These are phyloP conservation scores for Sphaerodactylus townsendi DNA, from an alignment of 2,113 vertebrate species.

Conservation along the genomic window DNA sequence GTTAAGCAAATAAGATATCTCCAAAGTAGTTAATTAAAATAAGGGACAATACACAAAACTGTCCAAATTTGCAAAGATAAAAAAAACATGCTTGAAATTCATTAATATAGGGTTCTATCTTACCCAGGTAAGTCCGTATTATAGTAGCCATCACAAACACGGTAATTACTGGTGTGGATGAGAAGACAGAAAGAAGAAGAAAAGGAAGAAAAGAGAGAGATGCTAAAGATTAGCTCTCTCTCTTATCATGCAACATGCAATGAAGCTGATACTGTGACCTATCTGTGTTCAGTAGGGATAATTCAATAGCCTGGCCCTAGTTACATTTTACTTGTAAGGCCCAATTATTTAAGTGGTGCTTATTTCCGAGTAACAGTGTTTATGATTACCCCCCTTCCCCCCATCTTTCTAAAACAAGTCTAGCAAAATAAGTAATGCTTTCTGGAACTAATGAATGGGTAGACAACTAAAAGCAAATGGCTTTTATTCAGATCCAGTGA, in stretches of 20 bases:
- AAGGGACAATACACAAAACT: slow-evolving; percentile 80
- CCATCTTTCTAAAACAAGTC: slow-evolving; percentile 49
- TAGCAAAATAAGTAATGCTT: slow-evolving; percentile 45
- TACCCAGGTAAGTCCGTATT: slow-evolving; percentile 99
- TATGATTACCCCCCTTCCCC: no score
- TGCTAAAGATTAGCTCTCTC: slow-evolving; percentile 91
- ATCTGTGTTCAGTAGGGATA: slow-evolving; percentile 60
- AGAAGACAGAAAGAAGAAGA: slow-evolving; percentile 85
- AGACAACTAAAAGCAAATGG: not conserved
- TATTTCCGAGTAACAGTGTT: not conserved
- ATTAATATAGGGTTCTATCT: slow-evolving; percentile 89
- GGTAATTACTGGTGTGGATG: slow-evolving; percentile 98
- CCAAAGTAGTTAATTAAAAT: slow-evolving; percentile 72
- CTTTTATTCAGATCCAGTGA: slow-evolving; percentile 35
- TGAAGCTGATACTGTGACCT: slow-evolving; percentile 78
- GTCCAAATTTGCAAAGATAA: slow-evolving; percentile 77
- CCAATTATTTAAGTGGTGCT: not conserved
- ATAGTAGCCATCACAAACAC: slow-evolving; percentile 99
- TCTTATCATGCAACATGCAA: slow-evolving; percentile 92
- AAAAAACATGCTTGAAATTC: slow-evolving; percentile 80
- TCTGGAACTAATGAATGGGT: slow-evolving; percentile 40
- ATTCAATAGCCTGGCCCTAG: slow-evolving; percentile 60
- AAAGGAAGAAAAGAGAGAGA: slow-evolving; percentile 88
- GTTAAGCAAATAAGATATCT: slow-evolving; percentile 77
- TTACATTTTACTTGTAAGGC: slow-evolving; percentile 43